phyloP scores from a whole-genome alignment of 2,797 vertebrate genomes.

The Melanotaenia pygmaea region DNA sequence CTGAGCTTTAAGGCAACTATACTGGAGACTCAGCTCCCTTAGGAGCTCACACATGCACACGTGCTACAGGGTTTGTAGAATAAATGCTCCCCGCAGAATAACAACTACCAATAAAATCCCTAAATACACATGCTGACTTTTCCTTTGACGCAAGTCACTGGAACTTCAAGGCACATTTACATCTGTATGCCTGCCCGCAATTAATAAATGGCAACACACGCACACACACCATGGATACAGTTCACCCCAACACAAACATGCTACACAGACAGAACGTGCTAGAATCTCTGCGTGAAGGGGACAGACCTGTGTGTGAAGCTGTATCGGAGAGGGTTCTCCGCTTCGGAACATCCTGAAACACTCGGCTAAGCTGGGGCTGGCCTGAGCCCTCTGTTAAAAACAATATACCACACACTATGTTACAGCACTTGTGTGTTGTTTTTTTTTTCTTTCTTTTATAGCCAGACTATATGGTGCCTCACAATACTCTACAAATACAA shows the following conservation, averaged over 20 bases:
- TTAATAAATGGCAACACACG: slow-evolving; percentile 66
- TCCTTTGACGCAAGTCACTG: slow-evolving; percentile 76
- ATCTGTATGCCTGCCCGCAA: slow-evolving; percentile 54
- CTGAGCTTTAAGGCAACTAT: slow-evolving; percentile 56
- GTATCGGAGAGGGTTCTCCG: slow-evolving; percentile 97
- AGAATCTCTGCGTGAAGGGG: slow-evolving; percentile 85
- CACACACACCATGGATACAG: slow-evolving; percentile 64
- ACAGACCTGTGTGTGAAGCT: slow-evolving; percentile 95
- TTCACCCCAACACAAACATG: slow-evolving; percentile 85
- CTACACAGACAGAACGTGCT: slow-evolving; percentile 86
- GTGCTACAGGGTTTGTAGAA: slow-evolving; percentile 60
- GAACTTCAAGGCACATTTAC: slow-evolving; percentile 63
- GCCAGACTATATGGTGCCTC: slow-evolving; percentile 60
- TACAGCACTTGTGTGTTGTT: slow-evolving; percentile 78
- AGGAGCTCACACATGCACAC: slow-evolving; percentile 75
- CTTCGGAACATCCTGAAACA: slow-evolving; percentile 99
- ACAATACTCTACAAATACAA: slow-evolving; percentile 51
- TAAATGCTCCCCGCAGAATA: slow-evolving; percentile 73
- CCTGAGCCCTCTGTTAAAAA: slow-evolving; percentile 98
- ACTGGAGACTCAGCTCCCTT: slow-evolving; percentile 57
- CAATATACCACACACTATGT: slow-evolving; percentile 93
- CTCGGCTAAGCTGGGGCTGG: slow-evolving; percentile 97
- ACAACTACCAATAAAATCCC: slow-evolving; percentile 73
- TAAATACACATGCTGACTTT: slow-evolving; percentile 78
- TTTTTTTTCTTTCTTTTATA: slow-evolving; percentile 35